Base-by-base conservation (phyloP, 2,113 vertebrate species). In the Psettodes erumei region DNA sequence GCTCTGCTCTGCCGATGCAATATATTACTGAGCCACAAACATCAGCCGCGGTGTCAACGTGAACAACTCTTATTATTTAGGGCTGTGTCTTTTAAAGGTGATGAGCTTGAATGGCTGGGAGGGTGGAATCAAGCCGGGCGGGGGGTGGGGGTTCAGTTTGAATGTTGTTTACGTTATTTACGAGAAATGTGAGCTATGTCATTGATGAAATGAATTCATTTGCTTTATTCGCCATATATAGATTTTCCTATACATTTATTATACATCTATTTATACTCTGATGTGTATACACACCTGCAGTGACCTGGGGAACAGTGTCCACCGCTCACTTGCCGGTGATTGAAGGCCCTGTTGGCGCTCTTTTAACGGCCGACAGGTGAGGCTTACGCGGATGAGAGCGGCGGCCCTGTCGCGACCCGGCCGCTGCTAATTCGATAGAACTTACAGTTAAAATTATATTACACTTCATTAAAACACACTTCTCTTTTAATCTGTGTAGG, bases 331-430 rank as follows among this genome's bases (percentile, higher is more conserved):
- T 3, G 35, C 35, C 16, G 10, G 21, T 85, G 85, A 90, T 90
- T 89, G 82, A 92, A 85, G 80, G 66, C 47, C 66, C 66, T 16
- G 58, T 15, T n/a, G n/a, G 2, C 87, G 78, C 61, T 85, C 74
- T 88, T 93, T 92, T 82, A 90, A 68, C 69, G 73, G 62, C 81
- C 37, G 75, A 89, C 90, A 92, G 90, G 89, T 91, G 92, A 90
- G 71, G 86, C 83, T 86, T 86, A 84, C 83, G 74, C 74, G 12
- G 53, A 68, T 64, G 82, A 81, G 82, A 84, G 86, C 83, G 60
- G 71, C 55, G 43, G 72, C 70, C 77, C 83, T 81, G 83, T 75
- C 80, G 9, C 84, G 85, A 91, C 85, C 85, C 65, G 9, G 77
- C 76, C 64, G 30, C 79, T 86, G 82, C 89, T 89, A 89, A 91